phyloP scores from a whole-genome alignment of 2,888 invertebrate species.

The Scaptomyza caliginosa region DNA sequence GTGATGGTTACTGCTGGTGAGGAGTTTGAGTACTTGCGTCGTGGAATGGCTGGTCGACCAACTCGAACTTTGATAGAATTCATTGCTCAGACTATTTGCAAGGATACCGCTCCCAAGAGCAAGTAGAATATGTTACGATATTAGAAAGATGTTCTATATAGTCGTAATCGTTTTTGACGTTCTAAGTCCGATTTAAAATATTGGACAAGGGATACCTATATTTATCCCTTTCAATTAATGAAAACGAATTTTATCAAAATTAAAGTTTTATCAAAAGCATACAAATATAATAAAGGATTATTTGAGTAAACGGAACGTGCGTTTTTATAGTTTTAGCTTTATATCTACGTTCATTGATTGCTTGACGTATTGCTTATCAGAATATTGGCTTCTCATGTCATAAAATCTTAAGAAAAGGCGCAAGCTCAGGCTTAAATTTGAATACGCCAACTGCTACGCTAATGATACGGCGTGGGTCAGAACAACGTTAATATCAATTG shows the following conservation, averaged over 20 bases:
- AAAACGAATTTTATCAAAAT: conserved; percentile 61
- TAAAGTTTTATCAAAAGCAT: conserved; percentile 63
- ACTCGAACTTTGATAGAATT: conserved; percentile 90
- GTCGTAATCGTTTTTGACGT: neutral
- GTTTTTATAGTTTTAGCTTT: conserved; percentile 34
- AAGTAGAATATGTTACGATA: conserved; percentile 8
- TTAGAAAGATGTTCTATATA: neutral
- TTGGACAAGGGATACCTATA: conserved; percentile 14
- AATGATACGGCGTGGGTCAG: conserved; percentile 89
- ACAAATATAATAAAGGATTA: conserved; percentile 37
- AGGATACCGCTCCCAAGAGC: conserved; percentile 79
- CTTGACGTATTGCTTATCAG: conserved; percentile 51
- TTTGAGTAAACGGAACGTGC: conserved; percentile 26
- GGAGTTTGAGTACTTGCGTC: conserved; percentile 86
- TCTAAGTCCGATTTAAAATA: conserved; percentile 14
- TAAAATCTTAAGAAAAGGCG: conserved; percentile 6
- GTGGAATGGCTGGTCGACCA: conserved; percentile 90
- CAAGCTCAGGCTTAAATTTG: conserved; percentile 43
- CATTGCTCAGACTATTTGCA: conserved; percentile 86
- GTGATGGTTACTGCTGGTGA: conserved; percentile 88
- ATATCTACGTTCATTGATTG: conserved; percentile 51
- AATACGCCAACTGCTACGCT: conserved; percentile 51
- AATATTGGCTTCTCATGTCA: conserved; percentile 22
- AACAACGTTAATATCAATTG: conserved; percentile 93
- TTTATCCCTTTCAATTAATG: conserved; percentile 58